Conservation (phyloP, 2,113 vertebrate genomes). For the Brachyhypopomus gauderio region DNA sequence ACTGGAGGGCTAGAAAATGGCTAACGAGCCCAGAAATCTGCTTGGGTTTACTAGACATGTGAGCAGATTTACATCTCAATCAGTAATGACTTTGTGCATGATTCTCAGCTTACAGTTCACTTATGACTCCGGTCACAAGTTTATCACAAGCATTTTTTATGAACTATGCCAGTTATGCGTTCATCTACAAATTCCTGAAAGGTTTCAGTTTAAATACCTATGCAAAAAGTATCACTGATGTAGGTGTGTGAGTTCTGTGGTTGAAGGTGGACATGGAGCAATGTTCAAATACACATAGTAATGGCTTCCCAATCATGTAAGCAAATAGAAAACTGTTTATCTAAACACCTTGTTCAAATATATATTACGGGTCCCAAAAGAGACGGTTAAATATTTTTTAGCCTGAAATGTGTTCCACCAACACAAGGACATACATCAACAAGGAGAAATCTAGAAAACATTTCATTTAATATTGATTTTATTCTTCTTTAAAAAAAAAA, state of each 20-base stretch:
- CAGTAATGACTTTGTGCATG: too few species aligned
- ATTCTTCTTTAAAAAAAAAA: slow-evolving; percentile 51
- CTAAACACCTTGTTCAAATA: not conserved
- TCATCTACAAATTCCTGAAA: not conserved
- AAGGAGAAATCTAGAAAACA: not conserved
- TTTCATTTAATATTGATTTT: slow-evolving; percentile 43
- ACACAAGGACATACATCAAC: not conserved
- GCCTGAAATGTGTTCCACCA: not conserved
- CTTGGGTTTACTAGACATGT: too few species aligned
- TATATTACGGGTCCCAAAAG: not conserved
- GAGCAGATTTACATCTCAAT: too few species aligned
- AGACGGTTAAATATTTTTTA: not conserved
- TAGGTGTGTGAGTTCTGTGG: not conserved
- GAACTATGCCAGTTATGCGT: not conserved
- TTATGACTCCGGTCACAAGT: too few species aligned
- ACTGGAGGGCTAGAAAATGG: too few species aligned
- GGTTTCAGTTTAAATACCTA: not conserved
- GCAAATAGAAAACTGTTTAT: not conserved
- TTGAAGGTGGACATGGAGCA: not conserved
- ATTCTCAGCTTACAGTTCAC: too few species aligned
- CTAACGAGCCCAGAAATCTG: not conserved
- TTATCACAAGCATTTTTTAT: not conserved
- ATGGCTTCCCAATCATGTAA: not conserved
- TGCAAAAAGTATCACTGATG: not conserved
- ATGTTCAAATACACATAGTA: not conserved